Evolutionary conservation across 2,113 vertebrate genomes (phyloP), one percentile per base, ranked within the genome.

Genomic region (Oriolus oriolus): DNA sequence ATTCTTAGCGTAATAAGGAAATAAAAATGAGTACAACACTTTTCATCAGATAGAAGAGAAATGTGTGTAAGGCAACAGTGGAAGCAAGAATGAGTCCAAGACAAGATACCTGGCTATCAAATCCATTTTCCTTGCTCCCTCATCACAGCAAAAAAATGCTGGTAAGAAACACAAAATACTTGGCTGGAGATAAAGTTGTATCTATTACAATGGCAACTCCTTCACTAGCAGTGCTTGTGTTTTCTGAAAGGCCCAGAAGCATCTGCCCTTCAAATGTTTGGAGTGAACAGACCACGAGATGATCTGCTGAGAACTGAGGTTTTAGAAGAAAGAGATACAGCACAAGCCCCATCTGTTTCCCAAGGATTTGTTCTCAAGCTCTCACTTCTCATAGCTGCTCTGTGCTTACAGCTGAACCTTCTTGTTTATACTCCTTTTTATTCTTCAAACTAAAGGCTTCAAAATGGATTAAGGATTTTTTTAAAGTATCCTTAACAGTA

Each of bases 1-100:
- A 92, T 94, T 92, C 77, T 84, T 50, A 53, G 77, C 65, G 78
- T 95, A 93, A 90, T 87, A 90, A 66, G 92, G 89, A 93, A 88
- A 92, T 87, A 93, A 87, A 96, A 96, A 84, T 63, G 64, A 95
- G 41, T 71, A 90, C 88, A 96, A 86, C 52, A 11, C 57, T 89
- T 45, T 68, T 13, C 80, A 95, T 93, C 86, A 93, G 86, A 95
- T 64, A 94, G 79, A 86, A 74, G 71, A 63, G 50, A 83, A 87
- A 89, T 0, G 16, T 20, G 45, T 64, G 73, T 71, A 93, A 92
- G 69, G 86, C 60, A 90, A 60, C 53, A 76, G 39, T 2, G 78
- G 44, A 52, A 85, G 87, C 56, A 79, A 85, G 70, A 63, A 60
- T 2, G n/a, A 84, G 76, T 35, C 69, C 92, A 49, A 71, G 60